Conservation (phyloP, 2,888 invertebrate genomes). For the Pasiphila rectangulata region DNA sequence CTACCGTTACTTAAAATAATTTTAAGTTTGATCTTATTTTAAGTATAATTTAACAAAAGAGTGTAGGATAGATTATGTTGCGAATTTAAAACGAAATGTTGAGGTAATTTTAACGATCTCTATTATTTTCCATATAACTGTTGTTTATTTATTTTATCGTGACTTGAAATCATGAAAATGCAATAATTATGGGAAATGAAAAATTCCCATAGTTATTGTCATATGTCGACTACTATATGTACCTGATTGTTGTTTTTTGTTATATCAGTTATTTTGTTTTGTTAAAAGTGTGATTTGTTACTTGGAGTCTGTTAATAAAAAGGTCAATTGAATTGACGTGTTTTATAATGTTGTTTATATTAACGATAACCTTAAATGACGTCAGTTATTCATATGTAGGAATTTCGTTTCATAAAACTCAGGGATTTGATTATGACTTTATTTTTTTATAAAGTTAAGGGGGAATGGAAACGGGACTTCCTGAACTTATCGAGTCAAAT, state of each 20-base stretch:
- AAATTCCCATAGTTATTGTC: too few species aligned
- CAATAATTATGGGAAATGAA: too few species aligned
- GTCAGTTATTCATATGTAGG: too few species aligned
- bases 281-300: background rate
- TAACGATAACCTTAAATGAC: too few species aligned
- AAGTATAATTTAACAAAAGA: slow-evolving; percentile 7
- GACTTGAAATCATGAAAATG: too few species aligned
- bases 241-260: slow-evolving; percentile 24
- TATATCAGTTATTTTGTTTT: too few species aligned
- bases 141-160: background rate
- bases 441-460: too few species aligned
- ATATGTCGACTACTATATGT: slow-evolving; percentile 27
- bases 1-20: background rate
- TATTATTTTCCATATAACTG: background rate
- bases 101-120: background rate
- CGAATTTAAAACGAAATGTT: background rate
- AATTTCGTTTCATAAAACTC: too few species aligned
- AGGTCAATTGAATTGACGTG: slow-evolving; percentile 3
- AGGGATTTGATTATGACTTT: too few species aligned
- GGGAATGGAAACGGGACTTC: too few species aligned
- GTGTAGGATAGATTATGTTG: background rate
- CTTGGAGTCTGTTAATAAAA: slow-evolving; percentile 6
- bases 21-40: slow-evolving; percentile 14
- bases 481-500: too few species aligned
- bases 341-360: background rate